Base-by-base conservation (phyloP, 1,140 invertebrate genomes). In the Drosophila carrolli region DNA sequence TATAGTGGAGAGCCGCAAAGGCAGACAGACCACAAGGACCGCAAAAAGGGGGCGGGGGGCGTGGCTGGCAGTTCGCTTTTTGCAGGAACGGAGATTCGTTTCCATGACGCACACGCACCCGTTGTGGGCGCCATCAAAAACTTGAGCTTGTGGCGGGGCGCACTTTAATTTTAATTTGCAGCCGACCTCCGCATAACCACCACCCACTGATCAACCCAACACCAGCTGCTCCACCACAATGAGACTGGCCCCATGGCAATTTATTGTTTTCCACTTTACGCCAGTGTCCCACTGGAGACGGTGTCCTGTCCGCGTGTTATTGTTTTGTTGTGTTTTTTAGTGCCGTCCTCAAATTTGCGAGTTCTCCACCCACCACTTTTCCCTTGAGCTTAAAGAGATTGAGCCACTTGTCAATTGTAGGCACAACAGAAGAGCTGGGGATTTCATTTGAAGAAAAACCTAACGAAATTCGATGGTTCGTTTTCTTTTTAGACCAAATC, bases 201-300 rank as follows among this genome's bases (percentile, higher is more conserved):
- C 29, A 29, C 35, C 32, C 5, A 11, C 14, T 3, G 13, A 3
- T 37, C 27, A 41, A 13, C 14, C 14, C 32, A 19, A 47, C n/a
- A 14, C 44, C 35, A 29, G 32, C 32, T 44, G 5, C 60, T 44
- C 29, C 60, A 54, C 19, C 43, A 44, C 44, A 60, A 48, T 78
- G 60, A 48, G 53, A 65, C 67, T 62, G 71, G 70, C 58, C 81
- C 68, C 58, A 60, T 74, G 77, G 81, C 77, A 78, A 85, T 85
- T 85, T 85, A 85, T 85, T 85, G 82, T 85, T 85, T 85, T 85
- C 81, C 81, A 83, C 81, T 83, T 83, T 83, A 78, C 77, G 74
- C 75, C 57, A 65, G 63, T 68, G 67, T 76, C 72, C 76, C 72
- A 46, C 72, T 70, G 46, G 53, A 60, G 41, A 71, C 57, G 47